These are phyloP conservation scores for Drosophila sturtevanti DNA, from an alignment of 1,140 invertebrate species.

Conservation along the genomic window DNA sequence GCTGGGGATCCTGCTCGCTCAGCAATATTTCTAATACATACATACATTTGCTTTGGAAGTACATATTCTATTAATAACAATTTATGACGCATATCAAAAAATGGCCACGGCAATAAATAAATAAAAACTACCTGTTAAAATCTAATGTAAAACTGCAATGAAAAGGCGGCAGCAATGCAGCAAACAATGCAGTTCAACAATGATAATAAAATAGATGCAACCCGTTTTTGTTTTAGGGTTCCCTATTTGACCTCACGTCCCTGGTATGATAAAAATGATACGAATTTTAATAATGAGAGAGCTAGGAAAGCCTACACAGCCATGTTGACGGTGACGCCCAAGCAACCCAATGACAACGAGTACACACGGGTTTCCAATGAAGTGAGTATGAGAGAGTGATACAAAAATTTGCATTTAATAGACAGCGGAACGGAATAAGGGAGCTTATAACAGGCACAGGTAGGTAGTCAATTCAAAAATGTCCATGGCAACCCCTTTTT, in stretches of 20 bases:
- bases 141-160: conserved; percentile 32
- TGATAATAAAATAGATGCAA: background rate
- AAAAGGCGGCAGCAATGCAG: conserved; percentile 46
- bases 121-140: conserved; percentile 28
- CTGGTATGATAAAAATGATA: conserved; percentile 93
- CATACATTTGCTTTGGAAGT: background rate
- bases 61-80: conserved; percentile 69
- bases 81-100: conserved; percentile 61
- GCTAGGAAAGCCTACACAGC: conserved; percentile 95
- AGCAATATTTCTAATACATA: background rate
- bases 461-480: conserved; percentile 31
- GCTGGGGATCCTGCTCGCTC: no score
- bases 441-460: background rate
- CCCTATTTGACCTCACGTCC: conserved; percentile 84
- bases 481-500: conserved; percentile 29
- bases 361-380: conserved; percentile 90
- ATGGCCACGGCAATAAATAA: conserved; percentile 20
- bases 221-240: conserved; percentile 54
- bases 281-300: conserved; percentile 90
- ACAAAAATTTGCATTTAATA: conserved; percentile 62
- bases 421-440: conserved; percentile 11
- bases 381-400: conserved; percentile 81
- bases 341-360: conserved; percentile 90
- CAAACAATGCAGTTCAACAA: conserved; percentile 8
- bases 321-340: conserved; percentile 93